A percentile compares a stretch with the other conserved stretches of the same genome.
These are phyloP conservation scores for Atrichornis clamosus DNA, from an alignment of 2,113 vertebrate species.

Conservation along the genomic window DNA sequence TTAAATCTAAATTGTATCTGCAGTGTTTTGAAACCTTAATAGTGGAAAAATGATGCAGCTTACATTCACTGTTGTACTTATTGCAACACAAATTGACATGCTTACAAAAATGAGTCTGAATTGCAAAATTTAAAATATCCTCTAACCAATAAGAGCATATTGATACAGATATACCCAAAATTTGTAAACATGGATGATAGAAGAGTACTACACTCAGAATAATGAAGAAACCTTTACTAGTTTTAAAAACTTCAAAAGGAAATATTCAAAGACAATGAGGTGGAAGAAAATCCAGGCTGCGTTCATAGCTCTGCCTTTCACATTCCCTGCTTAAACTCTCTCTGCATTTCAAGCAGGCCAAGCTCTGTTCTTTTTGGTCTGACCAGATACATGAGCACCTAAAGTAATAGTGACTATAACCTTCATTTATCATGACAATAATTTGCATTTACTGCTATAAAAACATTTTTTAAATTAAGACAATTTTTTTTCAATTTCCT, in stretches of 20 bases:
- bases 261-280: neutral
- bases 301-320: neutral
- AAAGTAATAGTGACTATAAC: neutral
- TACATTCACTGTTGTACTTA: neutral
- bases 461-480: neutral
- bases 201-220: neutral
- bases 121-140: neutral
- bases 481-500: neutral
- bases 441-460: neutral
- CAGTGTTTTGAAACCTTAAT: neutral
- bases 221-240: neutral
- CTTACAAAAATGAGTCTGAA: neutral
- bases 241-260: neutral
- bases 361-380: neutral
- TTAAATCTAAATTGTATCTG: neutral
- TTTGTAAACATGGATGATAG: neutral
- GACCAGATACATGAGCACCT: neutral
- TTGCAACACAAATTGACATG: neutral
- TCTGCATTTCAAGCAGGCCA: neutral
- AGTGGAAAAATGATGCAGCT: neutral
- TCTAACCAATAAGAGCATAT: neutral
- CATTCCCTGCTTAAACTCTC: neutral
- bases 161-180: neutral
- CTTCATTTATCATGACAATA: neutral
- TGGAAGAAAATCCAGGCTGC: neutral